Base-by-base conservation (phyloP, 1,140 invertebrate genomes). In the Mycetomoellerius zeteki region DNA sequence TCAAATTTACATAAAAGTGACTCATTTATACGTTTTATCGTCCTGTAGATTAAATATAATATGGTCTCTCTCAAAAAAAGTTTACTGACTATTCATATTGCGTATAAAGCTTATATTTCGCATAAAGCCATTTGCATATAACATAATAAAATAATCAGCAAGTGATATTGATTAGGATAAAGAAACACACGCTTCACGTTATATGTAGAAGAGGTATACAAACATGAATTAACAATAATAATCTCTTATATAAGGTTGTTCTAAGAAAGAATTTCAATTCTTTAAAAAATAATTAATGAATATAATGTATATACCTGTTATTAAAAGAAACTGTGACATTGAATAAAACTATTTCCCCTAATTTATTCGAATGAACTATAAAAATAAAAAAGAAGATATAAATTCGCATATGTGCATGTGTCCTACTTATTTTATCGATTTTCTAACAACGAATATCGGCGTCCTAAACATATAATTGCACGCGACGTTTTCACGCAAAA, bases 361-460 rank as follows among this genome's bases (percentile, higher is more conserved):
- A 30, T 65, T 52, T 50, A 16, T 27, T 30, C 24, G 0, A 19
- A 21, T 69, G 2, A 2, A 19, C 12, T 24, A 54, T 0, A 52
- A 47, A 50, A 50, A 43, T 54, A 52, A 69, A 54, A 80, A 37
- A 47, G 0, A 10, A 43, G 2, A 7, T 24, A 69, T n/a, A 64
- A 67, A 69, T 64, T 47, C 21, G 3, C 21, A 21, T 52, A 52
- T 56, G 47, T 54, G 50, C 73, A 52, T 58, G 67, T 54, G 71
- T 78, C n/a, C 75, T 58, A 80, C 64, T 87, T 89, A 76, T 58
- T 56, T 88, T 76, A 89, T 86, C 75, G 67, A 52, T 78, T 43
- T 75, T 64, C 76, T 67, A 19, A 52, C 12, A 6, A 2, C 30
- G 54, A 86, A 47, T 52, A 77, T 69, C n/a, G 12, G 30, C 80